phyloP scores from a whole-genome alignment of 2,113 vertebrate species.

The Paralichthys olivaceus region DNA sequence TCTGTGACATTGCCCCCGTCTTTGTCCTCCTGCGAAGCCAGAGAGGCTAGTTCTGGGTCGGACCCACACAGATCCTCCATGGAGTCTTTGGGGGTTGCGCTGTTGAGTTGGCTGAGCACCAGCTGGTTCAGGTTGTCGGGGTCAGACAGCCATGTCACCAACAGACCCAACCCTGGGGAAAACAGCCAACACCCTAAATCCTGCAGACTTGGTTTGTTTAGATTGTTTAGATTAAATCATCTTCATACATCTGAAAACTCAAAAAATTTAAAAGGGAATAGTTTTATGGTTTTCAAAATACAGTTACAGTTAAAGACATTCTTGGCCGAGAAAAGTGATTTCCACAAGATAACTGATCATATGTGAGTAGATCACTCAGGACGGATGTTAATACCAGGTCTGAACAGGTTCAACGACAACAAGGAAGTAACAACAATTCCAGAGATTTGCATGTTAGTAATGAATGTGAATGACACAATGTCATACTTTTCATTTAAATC shows the following conservation, averaged over 20 bases:
- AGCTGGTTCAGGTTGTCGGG: slow-evolving; percentile 84
- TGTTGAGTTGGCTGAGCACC: slow-evolving; percentile 78
- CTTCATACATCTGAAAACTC: too few species aligned
- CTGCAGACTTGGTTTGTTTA: neutral
- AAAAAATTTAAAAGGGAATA: too few species aligned
- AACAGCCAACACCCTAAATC: slow-evolving; percentile 9
- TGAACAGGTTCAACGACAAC: too few species aligned
- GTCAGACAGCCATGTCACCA: slow-evolving; percentile 82
- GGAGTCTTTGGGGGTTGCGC: slow-evolving; percentile 44
- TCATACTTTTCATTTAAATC: neutral
- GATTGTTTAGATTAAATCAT: too few species aligned
- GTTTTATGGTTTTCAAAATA: too few species aligned
- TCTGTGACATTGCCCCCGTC: slow-evolving; percentile 42
- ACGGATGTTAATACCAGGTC: too few species aligned
- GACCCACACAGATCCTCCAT: slow-evolving; percentile 59
- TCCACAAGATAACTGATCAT: neutral
- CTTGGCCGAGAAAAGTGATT: neutral
- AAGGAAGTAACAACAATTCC: neutral
- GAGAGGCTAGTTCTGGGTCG: slow-evolving; percentile 55
- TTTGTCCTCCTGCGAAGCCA: slow-evolving; percentile 45
- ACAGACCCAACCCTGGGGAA: slow-evolving; percentile 65
- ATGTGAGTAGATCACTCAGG: too few species aligned
- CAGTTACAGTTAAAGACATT: neutral
- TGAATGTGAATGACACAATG: neutral
- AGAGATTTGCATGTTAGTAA: neutral